Conservation (phyloP, 1,140 invertebrate species). For the Piezodorus guildinii region DNA sequence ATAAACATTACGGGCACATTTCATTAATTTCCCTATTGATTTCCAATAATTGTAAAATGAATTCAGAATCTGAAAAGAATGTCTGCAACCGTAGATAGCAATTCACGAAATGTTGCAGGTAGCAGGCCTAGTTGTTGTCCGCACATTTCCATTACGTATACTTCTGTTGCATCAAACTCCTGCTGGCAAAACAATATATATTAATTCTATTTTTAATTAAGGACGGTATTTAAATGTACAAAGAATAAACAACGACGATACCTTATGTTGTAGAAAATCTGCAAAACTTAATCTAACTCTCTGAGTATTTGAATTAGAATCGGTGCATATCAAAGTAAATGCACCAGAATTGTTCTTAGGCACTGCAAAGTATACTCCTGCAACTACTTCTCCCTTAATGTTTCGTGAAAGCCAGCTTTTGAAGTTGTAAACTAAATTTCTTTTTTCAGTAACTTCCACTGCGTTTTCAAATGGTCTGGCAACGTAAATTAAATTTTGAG, state of each 20-base stretch:
- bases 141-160: not conserved
- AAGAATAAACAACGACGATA: not conserved
- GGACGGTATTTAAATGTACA: not conserved
- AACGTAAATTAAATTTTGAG: slow-evolving; percentile 60
- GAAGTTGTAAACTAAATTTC: slow-evolving; percentile 81
- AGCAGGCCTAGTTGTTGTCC: not conserved
- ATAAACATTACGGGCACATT: not conserved
- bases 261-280: slow-evolving; percentile 4
- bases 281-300: not conserved
- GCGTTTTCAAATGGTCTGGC: slow-evolving; percentile 65
- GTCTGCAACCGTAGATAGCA: not conserved
- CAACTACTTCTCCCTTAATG: slow-evolving; percentile 12
- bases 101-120: not conserved
- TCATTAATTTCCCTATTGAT: slow-evolving; percentile 16
- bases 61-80: slow-evolving; percentile 5
- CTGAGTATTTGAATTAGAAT: slow-evolving; percentile 7
- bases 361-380: slow-evolving; percentile 11
- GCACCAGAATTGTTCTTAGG: not conserved
- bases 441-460: slow-evolving; percentile 72
- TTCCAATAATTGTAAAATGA: slow-evolving; percentile 8
- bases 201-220: not conserved
- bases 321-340: slow-evolving; percentile 8
- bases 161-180: not conserved
- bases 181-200: not conserved
- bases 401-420: slow-evolving; percentile 28